phyloP scores from a whole-genome alignment of 2,797 vertebrate genomes.

The Potorous gilbertii region DNA sequence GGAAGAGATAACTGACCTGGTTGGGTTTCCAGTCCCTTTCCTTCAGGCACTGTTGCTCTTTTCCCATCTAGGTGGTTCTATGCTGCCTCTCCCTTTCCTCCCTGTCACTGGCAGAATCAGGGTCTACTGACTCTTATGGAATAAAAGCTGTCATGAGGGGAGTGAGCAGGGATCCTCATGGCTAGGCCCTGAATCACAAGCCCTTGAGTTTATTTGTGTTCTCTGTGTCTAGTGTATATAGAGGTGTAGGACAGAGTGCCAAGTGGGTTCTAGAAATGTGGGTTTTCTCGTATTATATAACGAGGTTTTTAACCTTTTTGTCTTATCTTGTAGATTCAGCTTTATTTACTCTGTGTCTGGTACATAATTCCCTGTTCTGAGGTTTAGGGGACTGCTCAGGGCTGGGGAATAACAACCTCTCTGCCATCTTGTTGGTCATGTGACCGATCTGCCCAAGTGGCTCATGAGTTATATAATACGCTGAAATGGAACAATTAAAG shows the following conservation, averaged over 20 bases:
- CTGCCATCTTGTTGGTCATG: neutral
- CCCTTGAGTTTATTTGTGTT: neutral
- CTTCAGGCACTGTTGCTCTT: neutral
- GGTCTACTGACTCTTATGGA: neutral
- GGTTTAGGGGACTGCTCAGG: neutral
- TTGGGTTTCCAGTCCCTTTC: neutral
- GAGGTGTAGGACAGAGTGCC: neutral
- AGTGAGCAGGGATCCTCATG: neutral
- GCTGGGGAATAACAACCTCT: neutral
- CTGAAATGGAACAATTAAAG: neutral
- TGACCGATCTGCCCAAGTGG: neutral
- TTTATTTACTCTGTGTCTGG: neutral
- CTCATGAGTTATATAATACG: neutral
- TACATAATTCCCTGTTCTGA: neutral
- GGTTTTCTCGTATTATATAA: neutral
- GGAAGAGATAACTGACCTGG: neutral
- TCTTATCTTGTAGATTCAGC: neutral
- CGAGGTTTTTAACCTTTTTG: neutral
- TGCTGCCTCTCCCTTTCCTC: neutral
- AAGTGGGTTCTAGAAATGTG: neutral
- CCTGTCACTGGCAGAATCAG: neutral
- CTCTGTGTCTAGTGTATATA: neutral
- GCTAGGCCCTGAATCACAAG: neutral
- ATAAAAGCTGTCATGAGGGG: neutral
- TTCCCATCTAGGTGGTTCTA: neutral